These are phyloP conservation scores for Petroica traversi DNA, from an alignment of 2,113 vertebrate species.

Conservation along the genomic window DNA sequence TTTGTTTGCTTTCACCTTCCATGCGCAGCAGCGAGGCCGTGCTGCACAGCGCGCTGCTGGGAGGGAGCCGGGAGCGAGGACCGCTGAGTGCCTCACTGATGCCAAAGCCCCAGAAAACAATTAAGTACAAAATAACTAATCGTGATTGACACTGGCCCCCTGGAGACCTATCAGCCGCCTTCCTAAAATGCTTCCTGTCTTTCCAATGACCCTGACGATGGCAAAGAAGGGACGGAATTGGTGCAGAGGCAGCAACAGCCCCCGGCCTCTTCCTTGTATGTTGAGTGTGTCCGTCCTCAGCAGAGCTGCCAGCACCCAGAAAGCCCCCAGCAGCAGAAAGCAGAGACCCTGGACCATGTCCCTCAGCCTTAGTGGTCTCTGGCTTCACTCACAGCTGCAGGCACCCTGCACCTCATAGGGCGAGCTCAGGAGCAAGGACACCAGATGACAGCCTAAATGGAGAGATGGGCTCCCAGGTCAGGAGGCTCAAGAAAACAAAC, in stretches of 20 bases:
- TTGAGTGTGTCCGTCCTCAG: fast-evolving
- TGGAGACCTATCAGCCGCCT: conserved; percentile 42
- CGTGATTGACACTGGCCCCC: conserved; percentile 68
- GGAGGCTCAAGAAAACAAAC: not conserved
- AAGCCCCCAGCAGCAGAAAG: not conserved
- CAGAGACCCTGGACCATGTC: not conserved
- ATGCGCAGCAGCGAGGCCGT: not conserved
- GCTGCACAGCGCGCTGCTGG: not conserved
- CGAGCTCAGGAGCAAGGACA: not conserved
- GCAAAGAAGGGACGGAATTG: not conserved
- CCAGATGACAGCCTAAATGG: not conserved
- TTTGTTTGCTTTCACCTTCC: conserved; percentile 19
- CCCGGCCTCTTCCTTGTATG: not conserved
- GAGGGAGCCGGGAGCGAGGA: conserved; percentile 14
- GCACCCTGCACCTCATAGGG: not conserved
- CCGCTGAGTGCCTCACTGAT: not conserved
- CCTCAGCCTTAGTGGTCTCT: not conserved
- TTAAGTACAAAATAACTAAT: conserved; percentile 75
- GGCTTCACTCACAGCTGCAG: fast-evolving
- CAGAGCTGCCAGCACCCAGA: not conserved
- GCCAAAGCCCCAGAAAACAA: conserved; percentile 56
- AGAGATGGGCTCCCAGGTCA: not conserved
- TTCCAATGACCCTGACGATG: conserved; percentile 35
- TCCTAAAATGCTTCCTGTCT: not conserved
- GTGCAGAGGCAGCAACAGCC: not conserved